Conservation (phyloP, 2,797 vertebrate genomes). For the Diceros bicornis region DNA sequence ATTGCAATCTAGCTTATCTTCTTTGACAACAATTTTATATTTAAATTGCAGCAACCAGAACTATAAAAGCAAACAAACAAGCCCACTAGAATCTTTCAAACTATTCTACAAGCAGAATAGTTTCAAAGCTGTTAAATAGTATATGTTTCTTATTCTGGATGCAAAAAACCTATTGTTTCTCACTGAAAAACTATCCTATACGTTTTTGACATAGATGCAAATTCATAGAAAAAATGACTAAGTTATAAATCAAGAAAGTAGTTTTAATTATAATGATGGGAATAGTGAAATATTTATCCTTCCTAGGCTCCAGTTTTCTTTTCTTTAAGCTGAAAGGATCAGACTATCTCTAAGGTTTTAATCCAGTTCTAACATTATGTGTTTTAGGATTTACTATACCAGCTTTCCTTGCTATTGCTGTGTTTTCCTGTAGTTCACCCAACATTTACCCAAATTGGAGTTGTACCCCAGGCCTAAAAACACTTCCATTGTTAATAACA, state of each 20-base stretch:
- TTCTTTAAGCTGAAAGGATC: not conserved
- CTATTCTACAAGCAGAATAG: not conserved
- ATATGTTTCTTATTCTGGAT: not conserved
- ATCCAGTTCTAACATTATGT: not conserved
- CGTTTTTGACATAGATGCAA: not conserved
- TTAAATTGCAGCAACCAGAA: slow-evolving; percentile 16
- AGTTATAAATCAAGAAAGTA: not conserved
- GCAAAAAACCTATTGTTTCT: not conserved
- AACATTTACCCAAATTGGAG: not conserved
- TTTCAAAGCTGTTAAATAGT: not conserved
- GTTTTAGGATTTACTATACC: not conserved
- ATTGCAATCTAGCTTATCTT: not conserved
- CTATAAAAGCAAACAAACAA: not conserved
- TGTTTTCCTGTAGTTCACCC: not conserved
- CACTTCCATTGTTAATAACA: not conserved
- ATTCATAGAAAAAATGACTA: slow-evolving; percentile 9
- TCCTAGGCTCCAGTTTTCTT: not conserved
- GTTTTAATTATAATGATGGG: not conserved
- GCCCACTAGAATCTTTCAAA: not conserved
- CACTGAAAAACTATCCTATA: not conserved
- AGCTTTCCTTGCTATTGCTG: not conserved
- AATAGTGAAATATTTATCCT: slow-evolving; percentile 7
- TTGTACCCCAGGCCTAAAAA: not conserved
- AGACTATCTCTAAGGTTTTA: not conserved
- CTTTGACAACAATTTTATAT: not conserved